Conservation (phyloP, 2,888 invertebrate species). For the Cynaeus angustus region DNA sequence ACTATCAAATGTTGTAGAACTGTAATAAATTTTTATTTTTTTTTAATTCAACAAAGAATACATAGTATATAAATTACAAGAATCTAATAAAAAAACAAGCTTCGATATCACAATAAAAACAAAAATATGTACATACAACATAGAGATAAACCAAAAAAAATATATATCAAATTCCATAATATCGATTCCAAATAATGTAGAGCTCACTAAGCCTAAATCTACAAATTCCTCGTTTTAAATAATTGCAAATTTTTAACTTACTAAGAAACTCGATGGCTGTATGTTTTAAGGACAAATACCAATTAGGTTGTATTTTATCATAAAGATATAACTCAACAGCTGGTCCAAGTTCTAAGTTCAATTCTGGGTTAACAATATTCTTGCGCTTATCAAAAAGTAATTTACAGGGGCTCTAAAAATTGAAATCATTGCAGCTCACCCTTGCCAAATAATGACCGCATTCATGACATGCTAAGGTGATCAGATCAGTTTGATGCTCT, state of each 20-base stretch:
- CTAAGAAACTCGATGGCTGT: conserved; percentile 10
- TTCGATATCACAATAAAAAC: conserved; percentile 11
- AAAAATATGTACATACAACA: not conserved
- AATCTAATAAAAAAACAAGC: conserved; percentile 11
- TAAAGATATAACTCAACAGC: conserved; percentile 3
- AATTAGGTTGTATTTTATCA: conserved; percentile 10
- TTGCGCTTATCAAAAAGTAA: not conserved
- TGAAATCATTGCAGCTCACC: conserved; percentile 2
- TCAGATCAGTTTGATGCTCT: not conserved
- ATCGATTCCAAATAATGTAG: conserved; percentile 3
- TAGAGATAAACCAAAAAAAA: conserved; percentile 11
- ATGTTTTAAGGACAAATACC: conserved; percentile 2
- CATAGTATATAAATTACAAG: conserved; percentile 11
- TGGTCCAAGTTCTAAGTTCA: conserved; percentile 5
- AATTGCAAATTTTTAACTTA: conserved; percentile 11
- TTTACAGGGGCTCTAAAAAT: conserved; percentile 3
- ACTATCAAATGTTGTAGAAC: too few species aligned
- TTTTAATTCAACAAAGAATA: conserved; percentile 11
- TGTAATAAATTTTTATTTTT: not conserved
- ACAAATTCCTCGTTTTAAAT: conserved; percentile 5
- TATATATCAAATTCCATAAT: conserved; percentile 6
- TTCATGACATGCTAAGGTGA: conserved; percentile 2
- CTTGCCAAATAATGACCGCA: conserved; percentile 9
- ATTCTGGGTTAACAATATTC: not conserved
- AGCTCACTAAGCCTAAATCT: conserved; percentile 7